Percentiles rank a stretch among this genome's conserved stretches.
Conservation (phyloP, 2,797 vertebrate genomes). For the Rhynchotus rufescens region DNA sequence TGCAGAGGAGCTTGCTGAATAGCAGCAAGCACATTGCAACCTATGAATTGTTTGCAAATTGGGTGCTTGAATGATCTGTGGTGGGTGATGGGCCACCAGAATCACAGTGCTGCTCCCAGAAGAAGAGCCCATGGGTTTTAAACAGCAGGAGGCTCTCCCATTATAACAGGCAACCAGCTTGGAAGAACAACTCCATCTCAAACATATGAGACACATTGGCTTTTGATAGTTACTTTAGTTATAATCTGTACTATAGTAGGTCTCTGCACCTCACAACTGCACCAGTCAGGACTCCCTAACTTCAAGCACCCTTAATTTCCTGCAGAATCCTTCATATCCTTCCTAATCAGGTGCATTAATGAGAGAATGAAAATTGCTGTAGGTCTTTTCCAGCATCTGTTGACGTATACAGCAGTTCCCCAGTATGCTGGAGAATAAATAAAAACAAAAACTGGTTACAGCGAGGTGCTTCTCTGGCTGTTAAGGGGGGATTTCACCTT, state of each 20-base stretch:
- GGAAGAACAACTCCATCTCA: neutral
- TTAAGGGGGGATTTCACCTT: neutral
- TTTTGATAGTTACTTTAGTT: neutral
- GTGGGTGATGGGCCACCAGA: constrained; percentile 1
- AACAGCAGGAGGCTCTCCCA: neutral
- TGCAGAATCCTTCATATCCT: neutral
- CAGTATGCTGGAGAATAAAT: neutral
- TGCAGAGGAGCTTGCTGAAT: neutral
- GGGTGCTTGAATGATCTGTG: neutral
- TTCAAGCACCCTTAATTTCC: neutral
- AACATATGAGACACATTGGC: neutral
- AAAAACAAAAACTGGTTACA: neutral
- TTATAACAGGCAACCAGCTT: neutral
- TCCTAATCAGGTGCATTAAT: neutral
- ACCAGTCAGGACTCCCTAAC: neutral
- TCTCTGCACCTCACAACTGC: neutral
- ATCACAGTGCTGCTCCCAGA: neutral
- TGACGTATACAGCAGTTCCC: neutral
- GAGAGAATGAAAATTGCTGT: constrained; percentile 9
- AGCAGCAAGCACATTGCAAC: neutral
- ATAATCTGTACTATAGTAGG: neutral
- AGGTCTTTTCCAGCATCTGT: neutral
- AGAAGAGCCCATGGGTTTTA: neutral
- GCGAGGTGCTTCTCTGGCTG: neutral
- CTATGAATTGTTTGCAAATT: constrained; percentile 25